Conservation (phyloP, 2,888 invertebrate species). For the Latheticus oryzae region DNA sequence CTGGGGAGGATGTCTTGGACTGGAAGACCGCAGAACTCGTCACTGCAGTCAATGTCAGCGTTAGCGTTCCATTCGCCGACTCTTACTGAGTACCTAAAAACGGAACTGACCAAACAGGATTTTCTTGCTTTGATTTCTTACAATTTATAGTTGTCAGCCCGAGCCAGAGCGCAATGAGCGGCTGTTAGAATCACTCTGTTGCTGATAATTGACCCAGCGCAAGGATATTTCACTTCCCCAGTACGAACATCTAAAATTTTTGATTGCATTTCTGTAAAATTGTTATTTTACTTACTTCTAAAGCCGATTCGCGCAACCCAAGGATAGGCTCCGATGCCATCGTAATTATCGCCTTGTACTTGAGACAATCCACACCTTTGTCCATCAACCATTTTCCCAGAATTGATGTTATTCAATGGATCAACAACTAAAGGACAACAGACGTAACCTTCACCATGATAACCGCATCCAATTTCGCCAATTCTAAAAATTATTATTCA, state of each 20-base stretch:
- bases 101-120: too few species aligned
- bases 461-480: conserved; percentile 72
- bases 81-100: conserved; percentile 75
- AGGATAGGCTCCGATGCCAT: conserved; percentile 79
- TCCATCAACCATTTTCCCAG: conserved; percentile 58
- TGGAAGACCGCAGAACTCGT: conserved; percentile 79
- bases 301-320: conserved; percentile 83
- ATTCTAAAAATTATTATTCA: conserved; percentile 67
- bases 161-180: conserved; percentile 83
- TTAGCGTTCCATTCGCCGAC: conserved; percentile 80
- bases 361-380: conserved; percentile 75
- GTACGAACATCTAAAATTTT: conserved; percentile 72
- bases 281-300: conserved; percentile 69
- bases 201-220: conserved; percentile 79
- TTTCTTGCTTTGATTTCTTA: too few species aligned
- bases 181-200: conserved; percentile 76
- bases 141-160: conserved; percentile 81
- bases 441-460: conserved; percentile 67
- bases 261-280: conserved; percentile 1
- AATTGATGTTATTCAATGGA: conserved; percentile 39
- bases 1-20: conserved; percentile 78
- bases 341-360: conserved; percentile 74
- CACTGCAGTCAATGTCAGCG: conserved; percentile 80
- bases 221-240: conserved; percentile 79
- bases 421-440: conserved; percentile 71